phyloP scores from a whole-genome alignment of 2,797 vertebrate species.

The Thripadectes ignobilis region DNA sequence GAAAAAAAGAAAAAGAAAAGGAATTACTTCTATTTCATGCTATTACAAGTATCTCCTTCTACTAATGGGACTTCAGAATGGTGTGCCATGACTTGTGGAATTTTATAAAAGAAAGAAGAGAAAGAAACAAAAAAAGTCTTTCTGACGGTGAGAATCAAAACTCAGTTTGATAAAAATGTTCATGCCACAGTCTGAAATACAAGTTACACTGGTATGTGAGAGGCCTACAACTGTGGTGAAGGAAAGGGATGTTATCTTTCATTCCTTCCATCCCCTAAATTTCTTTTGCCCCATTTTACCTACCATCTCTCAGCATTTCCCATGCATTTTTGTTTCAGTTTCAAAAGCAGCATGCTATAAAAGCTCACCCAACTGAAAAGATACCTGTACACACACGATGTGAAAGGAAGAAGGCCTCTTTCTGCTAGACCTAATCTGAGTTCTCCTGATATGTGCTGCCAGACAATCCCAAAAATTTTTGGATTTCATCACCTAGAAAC shows the following conservation, averaged over 20 bases:
- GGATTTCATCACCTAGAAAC: background rate
- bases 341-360: background rate
- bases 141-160: background rate
- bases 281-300: background rate
- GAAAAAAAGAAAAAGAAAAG: background rate
- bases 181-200: background rate
- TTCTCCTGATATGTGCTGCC: background rate
- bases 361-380: background rate
- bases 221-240: background rate
- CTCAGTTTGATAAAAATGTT: background rate
- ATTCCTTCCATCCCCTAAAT: background rate
- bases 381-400: background rate
- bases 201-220: background rate
- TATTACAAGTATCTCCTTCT: background rate
- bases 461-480: background rate
- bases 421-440: background rate
- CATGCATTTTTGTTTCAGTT: background rate
- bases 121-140: background rate
- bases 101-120: background rate
- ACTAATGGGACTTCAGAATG: background rate
- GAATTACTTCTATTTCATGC: background rate
- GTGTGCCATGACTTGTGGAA: background rate
- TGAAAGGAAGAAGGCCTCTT: background rate
- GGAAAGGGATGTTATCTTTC: background rate
- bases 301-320: background rate